Base-by-base conservation (phyloP, 2,888 invertebrate genomes). In the Drosophila hamatofila region DNA sequence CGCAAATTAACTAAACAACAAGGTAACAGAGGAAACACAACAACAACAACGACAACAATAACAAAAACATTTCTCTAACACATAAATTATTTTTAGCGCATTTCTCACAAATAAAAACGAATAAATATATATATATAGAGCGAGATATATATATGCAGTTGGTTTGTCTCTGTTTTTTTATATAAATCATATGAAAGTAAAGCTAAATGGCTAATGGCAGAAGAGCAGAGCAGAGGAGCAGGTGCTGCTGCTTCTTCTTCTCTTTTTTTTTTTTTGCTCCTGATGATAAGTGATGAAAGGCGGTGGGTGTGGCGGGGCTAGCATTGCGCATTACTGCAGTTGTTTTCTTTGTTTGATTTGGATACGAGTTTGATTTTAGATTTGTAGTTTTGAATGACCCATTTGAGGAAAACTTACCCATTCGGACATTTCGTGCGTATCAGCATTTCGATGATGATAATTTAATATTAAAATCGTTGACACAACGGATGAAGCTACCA, bases 401-500 rank as follows among this genome's bases (percentile, higher is more conserved):
- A 74, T 48, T 54, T 51, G 21, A 39, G 66, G 77, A 74, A 80
- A 78, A 94, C 96, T 94, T 95, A 99, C 98, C 98, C 98, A 98
- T 92, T 96, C 96, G 92, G 98, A 97, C 98, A 99, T 98, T 94
- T 97, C 97, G 94, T 98, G 98, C 87, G 98, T 98, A 94, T 98
- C 98, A 88, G 98, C 96, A 93, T 97, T 98, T 92, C 98, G 96
- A 94, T 99, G 98, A 94, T 99, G 99, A 94, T 98, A 98, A 94
- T 99, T 99, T 92, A 99, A 96, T 93, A 99, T 98, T 92, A 98
- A 96, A 93, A 99, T 98, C 81, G 98, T 99, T 93, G 98, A 98
- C 92, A 98, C 98, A 93, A 99, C 98, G 84, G 98, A 98, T 92
- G 98, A 97, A 91, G 98, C 98, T 94, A 98, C 98, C 98, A 99